These are phyloP conservation scores for Suricata suricatta DNA, from an alignment of 2,113 vertebrate species.

Conservation along the genomic window DNA sequence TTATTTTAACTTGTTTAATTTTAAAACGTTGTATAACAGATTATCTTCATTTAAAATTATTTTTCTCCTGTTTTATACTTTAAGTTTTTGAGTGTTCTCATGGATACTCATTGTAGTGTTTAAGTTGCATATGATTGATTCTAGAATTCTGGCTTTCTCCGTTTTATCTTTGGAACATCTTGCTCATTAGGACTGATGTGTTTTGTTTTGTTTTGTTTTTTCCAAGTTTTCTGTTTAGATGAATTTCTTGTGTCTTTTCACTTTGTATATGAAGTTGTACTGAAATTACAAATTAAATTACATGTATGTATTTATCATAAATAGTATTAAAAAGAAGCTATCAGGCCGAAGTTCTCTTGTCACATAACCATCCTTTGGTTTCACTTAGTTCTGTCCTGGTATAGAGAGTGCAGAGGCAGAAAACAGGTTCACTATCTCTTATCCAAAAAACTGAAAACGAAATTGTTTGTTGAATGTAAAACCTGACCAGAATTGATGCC, in stretches of 20 bases:
- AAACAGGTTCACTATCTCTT: constrained; percentile 48
- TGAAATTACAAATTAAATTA: constrained; percentile 35
- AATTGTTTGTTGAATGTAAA: constrained; percentile 33
- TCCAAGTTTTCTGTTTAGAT: constrained; percentile 52
- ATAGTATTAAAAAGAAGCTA: constrained; percentile 59
- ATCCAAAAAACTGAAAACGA: background rate
- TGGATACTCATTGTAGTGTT: background rate
- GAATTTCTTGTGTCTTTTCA: constrained; percentile 56
- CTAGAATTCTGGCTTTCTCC: background rate
- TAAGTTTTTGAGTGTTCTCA: background rate
- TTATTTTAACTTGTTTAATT: background rate
- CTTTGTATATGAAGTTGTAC: constrained; percentile 62
- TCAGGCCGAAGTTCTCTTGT: constrained; percentile 61
- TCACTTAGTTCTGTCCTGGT: background rate
- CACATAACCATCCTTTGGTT: constrained; percentile 24
- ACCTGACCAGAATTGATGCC: background rate
- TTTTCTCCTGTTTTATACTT: background rate
- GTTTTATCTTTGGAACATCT: constrained; percentile 51
- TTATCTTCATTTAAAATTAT: background rate
- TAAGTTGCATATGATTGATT: constrained; percentile 1
- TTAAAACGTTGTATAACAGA: background rate
- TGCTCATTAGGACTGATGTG: constrained; percentile 10
- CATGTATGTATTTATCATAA: constrained; percentile 58
- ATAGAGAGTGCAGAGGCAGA: background rate
- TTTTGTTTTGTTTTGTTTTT: background rate